phyloP scores from a whole-genome alignment of 92 coral and sea anemone species.

The Siderastrea radians region DNA sequence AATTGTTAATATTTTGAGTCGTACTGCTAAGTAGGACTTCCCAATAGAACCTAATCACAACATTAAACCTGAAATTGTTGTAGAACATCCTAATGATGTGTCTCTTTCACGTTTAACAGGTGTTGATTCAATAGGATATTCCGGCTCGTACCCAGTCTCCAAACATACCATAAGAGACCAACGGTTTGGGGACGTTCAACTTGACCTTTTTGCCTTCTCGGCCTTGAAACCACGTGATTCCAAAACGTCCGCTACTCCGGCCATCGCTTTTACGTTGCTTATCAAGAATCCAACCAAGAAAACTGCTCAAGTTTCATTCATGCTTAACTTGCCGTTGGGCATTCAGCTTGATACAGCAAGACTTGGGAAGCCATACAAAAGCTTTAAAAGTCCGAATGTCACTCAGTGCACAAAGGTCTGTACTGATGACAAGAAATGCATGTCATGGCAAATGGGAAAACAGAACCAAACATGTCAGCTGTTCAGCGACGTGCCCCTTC shows the following conservation, averaged over 20 bases:
- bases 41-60: too few species aligned
- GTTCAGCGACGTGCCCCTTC: conserved; percentile 18
- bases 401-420: conserved; percentile 14
- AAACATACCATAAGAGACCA: conserved; percentile 34
- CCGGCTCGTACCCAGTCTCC: conserved; percentile 63
- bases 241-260: conserved; percentile 44
- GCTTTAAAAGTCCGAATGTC: not conserved
- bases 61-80: too few species aligned
- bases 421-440: not conserved
- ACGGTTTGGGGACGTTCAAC: conserved; percentile 15
- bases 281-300: conserved; percentile 34
- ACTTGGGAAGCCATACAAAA: conserved; percentile 5
- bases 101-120: conserved; percentile 4
- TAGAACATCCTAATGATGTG: not conserved
- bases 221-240: conserved; percentile 55
- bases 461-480: conserved; percentile 28
- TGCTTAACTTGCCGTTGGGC: conserved; percentile 50
- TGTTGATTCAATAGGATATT: conserved; percentile 46
- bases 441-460: conserved; percentile 38
- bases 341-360: conserved; percentile 36
- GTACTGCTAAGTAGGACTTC: too few species aligned
- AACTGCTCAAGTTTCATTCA: conserved; percentile 36
- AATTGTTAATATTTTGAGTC: too few species aligned
- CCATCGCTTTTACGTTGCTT: conserved; percentile 42
- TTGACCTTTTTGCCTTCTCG: conserved; percentile 40